Base-by-base conservation (phyloP, 2,888 invertebrate genomes). In the Linnaemya tessellans region DNA sequence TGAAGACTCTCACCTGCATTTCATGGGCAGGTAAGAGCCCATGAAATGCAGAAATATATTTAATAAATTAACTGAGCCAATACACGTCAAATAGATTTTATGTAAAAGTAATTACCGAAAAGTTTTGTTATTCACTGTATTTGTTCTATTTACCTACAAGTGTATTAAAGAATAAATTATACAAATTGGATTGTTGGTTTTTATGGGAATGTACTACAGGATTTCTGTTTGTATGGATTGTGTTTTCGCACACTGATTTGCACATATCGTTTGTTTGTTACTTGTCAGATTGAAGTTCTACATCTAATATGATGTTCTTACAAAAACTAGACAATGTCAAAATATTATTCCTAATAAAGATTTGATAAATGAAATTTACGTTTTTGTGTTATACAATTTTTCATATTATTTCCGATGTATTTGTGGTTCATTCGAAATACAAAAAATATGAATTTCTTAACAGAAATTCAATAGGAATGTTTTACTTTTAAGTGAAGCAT, bases 201-300 rank as follows among this genome's bases (percentile, higher is more conserved):
- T 62, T 30, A 30, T 30, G 2, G 30, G 5, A 30, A 30, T 30
- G 30, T 30, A 5, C 30, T 30, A 20, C 41, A 56, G 18, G 51
- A 51, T 70, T 62, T 49, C 62, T 22, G 51, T 62, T 51, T 15
- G n/a, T 43, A 70, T 64, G 70, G 13, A 41, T 70, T 58, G 38
- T 65, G 49, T 70, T 71, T 20, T 79, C 3, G 9, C 15, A 51
- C 41, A 71, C 71, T 77, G 77, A 82, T 82, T 82, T 60, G 64
- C 20, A 49, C 58, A 71, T 71, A 70, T 71, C 71, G 58, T 25
- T 54, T 38, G n/a, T 54, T 46, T 54, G 54, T 56, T 81, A 46
- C 15, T 46, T 46, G 46, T 46, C 15, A 46, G n/a, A 46, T n/a
- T 13, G 15, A 46, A n/a, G 13, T 3, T 2, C 11, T n/a, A 15